Evolutionary conservation across 2,888 invertebrate genomes (phyloP).

Genomic region (Epirrhoe tristata): DNA sequence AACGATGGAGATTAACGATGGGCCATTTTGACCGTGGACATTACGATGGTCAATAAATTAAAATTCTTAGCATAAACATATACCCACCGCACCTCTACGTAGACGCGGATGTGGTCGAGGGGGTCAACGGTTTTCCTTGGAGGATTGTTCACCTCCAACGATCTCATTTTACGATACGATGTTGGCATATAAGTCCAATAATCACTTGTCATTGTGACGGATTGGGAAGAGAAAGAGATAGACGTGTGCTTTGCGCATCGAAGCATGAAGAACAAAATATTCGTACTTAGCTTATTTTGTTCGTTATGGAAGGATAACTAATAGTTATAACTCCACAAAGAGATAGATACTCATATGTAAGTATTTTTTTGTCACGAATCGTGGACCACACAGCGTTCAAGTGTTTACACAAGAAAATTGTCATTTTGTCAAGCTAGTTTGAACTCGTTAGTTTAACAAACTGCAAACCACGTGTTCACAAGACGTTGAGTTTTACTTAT

Average conservation of each 20-base stretch:
- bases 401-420: conserved; percentile 69
- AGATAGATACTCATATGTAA: conserved; percentile 20
- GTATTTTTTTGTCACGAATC: conserved; percentile 42
- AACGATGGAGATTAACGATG: conserved; percentile 28
- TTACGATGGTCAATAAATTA: conserved; percentile 33
- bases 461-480: conserved; percentile 20
- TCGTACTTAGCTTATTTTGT: neutral
- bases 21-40: conserved; percentile 27
- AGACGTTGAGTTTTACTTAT: neutral
- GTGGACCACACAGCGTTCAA: conserved; percentile 56
- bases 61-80: conserved; percentile 27
- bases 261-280: conserved; percentile 29
- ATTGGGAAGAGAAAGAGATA: neutral
- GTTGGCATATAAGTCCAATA: conserved; percentile 45
- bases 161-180: conserved; percentile 67
- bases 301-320: neutral
- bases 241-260: conserved; percentile 21
- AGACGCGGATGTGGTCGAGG: conserved; percentile 68
- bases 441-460: conserved; percentile 48
- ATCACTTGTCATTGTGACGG: conserved; percentile 39
- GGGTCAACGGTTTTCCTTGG: conserved; percentile 83
- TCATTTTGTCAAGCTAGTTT: conserved; percentile 56
- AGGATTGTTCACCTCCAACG: conserved; percentile 79
- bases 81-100: conserved; percentile 39
- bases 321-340: conserved; percentile 19